Evolutionary conservation across 1,140 invertebrate genomes (phyloP).

Genomic region (Bombus polaris): DNA sequence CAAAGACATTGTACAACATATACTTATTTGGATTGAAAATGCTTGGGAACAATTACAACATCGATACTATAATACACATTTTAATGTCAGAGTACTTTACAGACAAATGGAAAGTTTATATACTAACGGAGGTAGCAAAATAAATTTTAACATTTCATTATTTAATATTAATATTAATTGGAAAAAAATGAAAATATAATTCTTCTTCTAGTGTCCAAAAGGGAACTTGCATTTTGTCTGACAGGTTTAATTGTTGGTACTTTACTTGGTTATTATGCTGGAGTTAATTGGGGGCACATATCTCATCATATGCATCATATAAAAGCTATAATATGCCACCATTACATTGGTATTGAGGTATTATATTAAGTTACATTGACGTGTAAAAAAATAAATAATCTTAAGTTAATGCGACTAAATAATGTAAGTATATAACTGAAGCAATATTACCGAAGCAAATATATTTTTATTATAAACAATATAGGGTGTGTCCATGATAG

Average conservation of each 20-base stretch:
- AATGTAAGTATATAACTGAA: neutral
- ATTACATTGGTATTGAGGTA: slow-evolving; percentile 84
- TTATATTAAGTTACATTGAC: slow-evolving; percentile 5
- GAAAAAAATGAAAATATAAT: neutral
- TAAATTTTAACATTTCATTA: slow-evolving; percentile 57
- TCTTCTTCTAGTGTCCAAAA: slow-evolving; percentile 74
- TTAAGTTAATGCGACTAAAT: neutral
- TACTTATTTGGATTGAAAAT: slow-evolving; percentile 72
- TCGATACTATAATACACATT: slow-evolving; percentile 70
- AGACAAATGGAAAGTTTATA: slow-evolving; percentile 69
- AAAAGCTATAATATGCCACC: slow-evolving; percentile 83
- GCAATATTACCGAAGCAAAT: neutral
- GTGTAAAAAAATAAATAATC: neutral
- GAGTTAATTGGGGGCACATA: slow-evolving; percentile 74
- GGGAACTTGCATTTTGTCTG: slow-evolving; percentile 82
- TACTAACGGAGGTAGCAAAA: slow-evolving; percentile 68
- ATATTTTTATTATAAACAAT: slow-evolving; percentile 41
- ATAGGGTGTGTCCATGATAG: slow-evolving; percentile 83
- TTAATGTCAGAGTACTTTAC: slow-evolving; percentile 74
- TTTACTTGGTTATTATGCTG: slow-evolving; percentile 82
- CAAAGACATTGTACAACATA: slow-evolving; percentile 71
- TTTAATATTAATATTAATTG: neutral
- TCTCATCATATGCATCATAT: slow-evolving; percentile 79
- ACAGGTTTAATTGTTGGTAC: slow-evolving; percentile 82
- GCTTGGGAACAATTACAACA: slow-evolving; percentile 72